Percentiles rank a stretch among this genome's conserved stretches.
phyloP scores from a whole-genome alignment of 2,888 invertebrate species.

The Bellardia pandia region DNA sequence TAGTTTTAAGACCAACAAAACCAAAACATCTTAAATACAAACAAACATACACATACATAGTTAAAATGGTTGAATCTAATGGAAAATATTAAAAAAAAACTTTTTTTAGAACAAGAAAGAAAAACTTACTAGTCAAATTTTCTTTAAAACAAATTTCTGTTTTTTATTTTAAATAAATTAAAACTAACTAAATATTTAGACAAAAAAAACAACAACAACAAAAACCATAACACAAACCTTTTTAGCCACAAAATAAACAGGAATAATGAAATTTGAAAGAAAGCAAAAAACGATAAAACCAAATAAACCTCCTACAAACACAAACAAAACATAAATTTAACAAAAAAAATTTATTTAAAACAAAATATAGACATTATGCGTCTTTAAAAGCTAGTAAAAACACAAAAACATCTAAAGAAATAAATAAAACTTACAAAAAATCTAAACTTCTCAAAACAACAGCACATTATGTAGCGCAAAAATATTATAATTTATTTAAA shows the following conservation, averaged over 20 bases:
- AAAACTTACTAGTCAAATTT: conserved; percentile 70
- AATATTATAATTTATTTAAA: conserved; percentile 18
- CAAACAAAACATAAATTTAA: conserved; percentile 41
- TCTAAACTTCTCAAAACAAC: conserved; percentile 52
- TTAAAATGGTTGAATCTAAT: too few species aligned
- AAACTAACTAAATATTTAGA: conserved; percentile 68
- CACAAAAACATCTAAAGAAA: conserved; percentile 23
- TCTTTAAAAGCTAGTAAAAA: conserved; percentile 67
- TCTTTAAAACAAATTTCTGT: conserved; percentile 55
- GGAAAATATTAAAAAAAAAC: conserved; percentile 24
- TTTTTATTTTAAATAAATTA: conserved; percentile 68
- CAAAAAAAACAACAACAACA: conserved; percentile 31
- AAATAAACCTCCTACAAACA: conserved; percentile 68
- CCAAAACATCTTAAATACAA: conserved; percentile 86
- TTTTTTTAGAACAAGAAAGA: conserved; percentile 27
- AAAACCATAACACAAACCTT: conserved; percentile 14
- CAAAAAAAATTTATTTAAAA: conserved; percentile 40
- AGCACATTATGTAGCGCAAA: conserved; percentile 69
- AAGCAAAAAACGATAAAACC: conserved; percentile 56
- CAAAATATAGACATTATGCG: conserved; percentile 58
- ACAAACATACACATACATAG: background rate
- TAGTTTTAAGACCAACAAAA: conserved; percentile 97
- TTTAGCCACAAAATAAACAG: conserved; percentile 4
- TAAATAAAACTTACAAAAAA: conserved; percentile 46
- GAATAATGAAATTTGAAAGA: conserved; percentile 32